A percentile compares a stretch with the other conserved stretches of the same genome.
phyloP scores from a whole-genome alignment of 2,113 vertebrate genomes.

The Miniopterus natalensis region DNA sequence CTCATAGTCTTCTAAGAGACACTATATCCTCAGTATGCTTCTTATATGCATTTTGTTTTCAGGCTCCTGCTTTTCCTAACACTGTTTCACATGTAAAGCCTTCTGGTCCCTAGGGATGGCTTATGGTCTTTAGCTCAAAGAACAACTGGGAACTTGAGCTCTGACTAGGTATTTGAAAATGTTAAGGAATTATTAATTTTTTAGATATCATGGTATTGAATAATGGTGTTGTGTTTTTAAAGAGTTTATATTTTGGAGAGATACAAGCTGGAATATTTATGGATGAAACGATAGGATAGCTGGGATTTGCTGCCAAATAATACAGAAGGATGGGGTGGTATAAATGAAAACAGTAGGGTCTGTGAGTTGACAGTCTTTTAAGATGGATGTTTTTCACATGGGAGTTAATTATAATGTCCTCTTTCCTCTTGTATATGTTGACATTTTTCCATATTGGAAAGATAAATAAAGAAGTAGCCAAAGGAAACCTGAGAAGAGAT shows the following conservation, averaged over 20 bases:
- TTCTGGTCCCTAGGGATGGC: neutral
- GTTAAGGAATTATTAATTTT: slow-evolving; percentile 46
- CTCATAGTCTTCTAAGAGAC: slow-evolving; percentile 14
- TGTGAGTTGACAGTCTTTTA: neutral
- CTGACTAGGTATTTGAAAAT: slow-evolving; percentile 42
- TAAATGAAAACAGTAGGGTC: neutral
- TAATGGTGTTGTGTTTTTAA: slow-evolving; percentile 36
- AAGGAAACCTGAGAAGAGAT: neutral
- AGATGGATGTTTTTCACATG: neutral
- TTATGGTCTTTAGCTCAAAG: slow-evolving; percentile 29
- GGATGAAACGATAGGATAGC: neutral
- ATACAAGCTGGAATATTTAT: neutral
- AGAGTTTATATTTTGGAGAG: slow-evolving; percentile 29
- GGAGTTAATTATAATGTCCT: neutral
- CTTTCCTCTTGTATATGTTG: neutral
- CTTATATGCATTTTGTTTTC: neutral
- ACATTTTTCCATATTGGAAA: neutral
- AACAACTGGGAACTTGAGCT: neutral
- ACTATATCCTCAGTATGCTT: neutral
- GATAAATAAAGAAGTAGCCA: neutral
- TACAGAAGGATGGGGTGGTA: neutral
- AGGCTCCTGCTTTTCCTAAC: neutral
- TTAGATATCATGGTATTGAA: neutral
- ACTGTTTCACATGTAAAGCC: neutral
- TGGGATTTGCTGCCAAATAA: neutral